Conservation (phyloP, 1,140 invertebrate genomes). For the Hyposmocoma kahamanoa region DNA sequence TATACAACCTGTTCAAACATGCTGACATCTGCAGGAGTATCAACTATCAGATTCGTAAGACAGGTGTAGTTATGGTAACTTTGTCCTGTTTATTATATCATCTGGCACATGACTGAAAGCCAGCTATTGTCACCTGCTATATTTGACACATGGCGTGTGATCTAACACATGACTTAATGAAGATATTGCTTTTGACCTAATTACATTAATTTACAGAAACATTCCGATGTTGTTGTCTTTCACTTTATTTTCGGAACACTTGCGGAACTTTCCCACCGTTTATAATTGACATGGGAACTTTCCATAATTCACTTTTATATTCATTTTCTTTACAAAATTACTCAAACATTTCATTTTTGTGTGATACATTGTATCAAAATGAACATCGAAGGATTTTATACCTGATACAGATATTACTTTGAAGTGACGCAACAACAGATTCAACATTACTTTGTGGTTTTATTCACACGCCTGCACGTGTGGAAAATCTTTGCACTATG, state of each 20-base stretch:
- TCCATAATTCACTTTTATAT: too few species aligned
- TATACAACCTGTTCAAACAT: constrained; percentile 19
- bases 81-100: constrained; percentile 23
- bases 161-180: constrained; percentile 9
- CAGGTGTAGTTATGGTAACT: constrained; percentile 22
- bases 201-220: too few species aligned
- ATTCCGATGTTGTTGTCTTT: too few species aligned
- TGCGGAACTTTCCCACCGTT: constrained; percentile 23
- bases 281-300: constrained; percentile 28
- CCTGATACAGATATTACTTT: background rate
- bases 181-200: constrained; percentile 3
- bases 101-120: constrained; percentile 23
- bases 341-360: too few species aligned
- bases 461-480: constrained; percentile 55
- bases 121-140: constrained; percentile 25
- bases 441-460: constrained; percentile 23
- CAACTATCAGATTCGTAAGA: constrained; percentile 19
- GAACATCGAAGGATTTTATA: background rate
- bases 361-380: background rate
- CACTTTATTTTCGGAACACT: background rate
- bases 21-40: constrained; percentile 11
- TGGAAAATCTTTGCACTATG: constrained; percentile 23
- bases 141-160: constrained; percentile 10
- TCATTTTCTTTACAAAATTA: too few species aligned
- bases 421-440: constrained; percentile 21